Percentiles rank a stretch among this genome's conserved stretches.
Evolutionary conservation across 2,113 vertebrate species (phyloP).

Genomic region (Loxodonta africana): DNA sequence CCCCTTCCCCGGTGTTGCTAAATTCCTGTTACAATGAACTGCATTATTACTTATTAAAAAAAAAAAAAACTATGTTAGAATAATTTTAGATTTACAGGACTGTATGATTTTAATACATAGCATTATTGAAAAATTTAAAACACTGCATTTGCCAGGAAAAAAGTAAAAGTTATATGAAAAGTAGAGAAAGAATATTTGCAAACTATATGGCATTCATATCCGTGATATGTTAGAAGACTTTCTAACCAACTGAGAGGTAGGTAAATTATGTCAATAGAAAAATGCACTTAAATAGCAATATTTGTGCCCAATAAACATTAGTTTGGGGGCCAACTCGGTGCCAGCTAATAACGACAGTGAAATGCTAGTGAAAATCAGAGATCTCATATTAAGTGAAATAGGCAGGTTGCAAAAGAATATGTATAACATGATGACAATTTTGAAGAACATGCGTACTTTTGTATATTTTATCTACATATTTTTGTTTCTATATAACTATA

Average conservation of each 20-base stretch:
- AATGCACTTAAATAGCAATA: slow-evolving; percentile 16
- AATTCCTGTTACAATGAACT: slow-evolving; percentile 13
- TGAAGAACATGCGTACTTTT: slow-evolving; percentile 38
- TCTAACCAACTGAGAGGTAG: neutral
- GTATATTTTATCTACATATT: slow-evolving; percentile 39
- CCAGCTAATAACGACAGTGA: too few relatives aligned
- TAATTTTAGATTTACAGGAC: slow-evolving; percentile 35
- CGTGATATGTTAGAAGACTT: neutral
- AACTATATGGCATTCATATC: neutral
- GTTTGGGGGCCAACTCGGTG: neutral
- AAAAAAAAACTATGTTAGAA: neutral
- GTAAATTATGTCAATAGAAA: neutral
- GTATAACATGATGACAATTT: neutral
- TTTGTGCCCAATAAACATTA: neutral
- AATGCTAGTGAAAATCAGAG: too few relatives aligned
- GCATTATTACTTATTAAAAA: slow-evolving; percentile 2
- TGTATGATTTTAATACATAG: neutral
- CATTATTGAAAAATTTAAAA: slow-evolving; percentile 39
- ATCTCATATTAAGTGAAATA: slow-evolving; percentile 11
- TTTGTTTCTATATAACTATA: slow-evolving; percentile 12
- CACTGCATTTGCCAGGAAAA: neutral
- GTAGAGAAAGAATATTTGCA: slow-evolving; percentile 34
- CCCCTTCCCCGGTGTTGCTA: neutral
- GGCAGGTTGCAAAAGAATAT: slow-evolving; percentile 8
- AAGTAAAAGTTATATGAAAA: slow-evolving; percentile 38